phyloP scores from a whole-genome alignment of 2,113 vertebrate species.

The Mobula birostris region DNA sequence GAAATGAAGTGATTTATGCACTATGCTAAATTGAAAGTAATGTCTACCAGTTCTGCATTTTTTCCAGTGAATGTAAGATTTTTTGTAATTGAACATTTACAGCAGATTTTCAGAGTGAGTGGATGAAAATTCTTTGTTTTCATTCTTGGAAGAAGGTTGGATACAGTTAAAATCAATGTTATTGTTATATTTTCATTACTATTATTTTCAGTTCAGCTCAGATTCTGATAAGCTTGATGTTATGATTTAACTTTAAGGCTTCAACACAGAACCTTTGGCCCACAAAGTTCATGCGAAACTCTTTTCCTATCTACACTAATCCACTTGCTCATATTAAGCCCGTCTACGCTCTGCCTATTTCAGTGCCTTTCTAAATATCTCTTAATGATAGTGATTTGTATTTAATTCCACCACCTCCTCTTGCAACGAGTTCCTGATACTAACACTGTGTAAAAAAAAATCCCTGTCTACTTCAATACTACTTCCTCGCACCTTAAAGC shows the following conservation, averaged over 20 bases:
- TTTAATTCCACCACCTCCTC: too few relatives aligned
- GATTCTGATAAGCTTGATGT: not conserved
- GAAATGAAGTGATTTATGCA: not conserved
- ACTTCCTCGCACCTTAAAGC: too few relatives aligned
- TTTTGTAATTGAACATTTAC: not conserved
- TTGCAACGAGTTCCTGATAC: too few relatives aligned
- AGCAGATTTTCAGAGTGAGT: not conserved
- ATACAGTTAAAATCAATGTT: not conserved
- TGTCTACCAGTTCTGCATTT: not conserved
- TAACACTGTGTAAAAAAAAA: too few relatives aligned
- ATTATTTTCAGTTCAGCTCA: not conserved
- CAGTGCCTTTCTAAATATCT: too few relatives aligned
- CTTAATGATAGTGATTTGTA: too few relatives aligned
- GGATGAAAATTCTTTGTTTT: not conserved
- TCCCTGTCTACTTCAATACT: too few relatives aligned
- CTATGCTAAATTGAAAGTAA: not conserved
- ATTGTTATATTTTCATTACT: not conserved
- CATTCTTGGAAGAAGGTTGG: not conserved
- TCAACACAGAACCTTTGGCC: too few relatives aligned
- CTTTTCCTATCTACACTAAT: too few relatives aligned
- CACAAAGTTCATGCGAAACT: too few relatives aligned
- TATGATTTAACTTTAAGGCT: not conserved
- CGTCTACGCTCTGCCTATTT: too few relatives aligned
- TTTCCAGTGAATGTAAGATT: not conserved
- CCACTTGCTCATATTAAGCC: too few relatives aligned